Conservation (phyloP, 2,113 vertebrate species). For the Pleuronectes platessa region DNA sequence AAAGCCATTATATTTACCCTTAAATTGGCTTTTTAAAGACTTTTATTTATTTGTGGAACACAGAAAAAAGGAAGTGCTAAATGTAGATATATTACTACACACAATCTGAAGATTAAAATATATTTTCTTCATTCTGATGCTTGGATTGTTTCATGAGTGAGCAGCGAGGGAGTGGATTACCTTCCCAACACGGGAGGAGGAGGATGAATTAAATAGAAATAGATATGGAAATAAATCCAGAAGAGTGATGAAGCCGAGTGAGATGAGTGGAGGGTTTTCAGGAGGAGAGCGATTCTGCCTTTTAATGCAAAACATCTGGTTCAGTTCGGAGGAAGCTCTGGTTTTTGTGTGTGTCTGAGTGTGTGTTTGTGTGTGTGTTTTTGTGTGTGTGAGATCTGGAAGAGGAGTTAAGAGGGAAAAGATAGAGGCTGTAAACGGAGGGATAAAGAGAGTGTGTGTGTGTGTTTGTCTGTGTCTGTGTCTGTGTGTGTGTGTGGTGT, state of each 20-base stretch:
- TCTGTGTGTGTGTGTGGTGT: conserved; percentile 1
- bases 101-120: no score
- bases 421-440: conserved; percentile 46
- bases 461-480: neutral
- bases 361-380: neutral
- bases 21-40: no score
- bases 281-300: conserved; percentile 31
- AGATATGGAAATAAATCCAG: conserved; percentile 10
- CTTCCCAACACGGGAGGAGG: neutral
- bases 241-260: conserved; percentile 34
- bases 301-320: conserved; percentile 71
- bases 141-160: neutral
- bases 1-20: no score
- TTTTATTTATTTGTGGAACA: no score
- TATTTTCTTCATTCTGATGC: no score
- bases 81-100: no score
- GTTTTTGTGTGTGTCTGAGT: no score
- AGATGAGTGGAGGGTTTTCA: conserved; percentile 34
- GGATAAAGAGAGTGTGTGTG: conserved; percentile 26
- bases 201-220: conserved; percentile 10
- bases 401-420: conserved; percentile 27
- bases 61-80: no score
- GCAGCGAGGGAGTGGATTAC: neutral
- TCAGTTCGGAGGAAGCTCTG: conserved; percentile 16
- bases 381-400: conserved; percentile 14